Evolutionary conservation across 2,113 vertebrate genomes (phyloP), one percentile per base, ranked within the genome.

Genomic region (Myotis yumanensis): DNA sequence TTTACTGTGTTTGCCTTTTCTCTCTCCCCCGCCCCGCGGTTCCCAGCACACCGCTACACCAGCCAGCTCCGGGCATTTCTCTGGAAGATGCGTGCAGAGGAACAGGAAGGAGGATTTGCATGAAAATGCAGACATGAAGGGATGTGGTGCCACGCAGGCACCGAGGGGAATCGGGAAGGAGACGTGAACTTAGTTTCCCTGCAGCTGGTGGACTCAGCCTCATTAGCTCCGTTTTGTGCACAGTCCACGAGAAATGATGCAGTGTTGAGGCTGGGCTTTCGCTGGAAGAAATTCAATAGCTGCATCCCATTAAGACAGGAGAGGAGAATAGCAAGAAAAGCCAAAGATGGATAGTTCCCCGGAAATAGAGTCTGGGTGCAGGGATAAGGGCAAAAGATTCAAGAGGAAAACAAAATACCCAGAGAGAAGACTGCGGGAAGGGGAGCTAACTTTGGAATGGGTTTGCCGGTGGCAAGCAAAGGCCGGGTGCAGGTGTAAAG

Each of bases 211-310:
- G 97, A 96, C 96, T 98, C 88, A 95, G 93, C 59, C 97, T 98
- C 98, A 98, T 98, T 98, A 99, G 98, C 98, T 97, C 96, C 96
- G 98, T 98, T 98, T 97, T 98, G 97, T 97, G 98, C 97, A 98
- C 97, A 98, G 97, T 97, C 97, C 95, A 92, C 52, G 75, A 98
- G 97, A 98, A 98, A 98, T 98, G 99, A 99, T 99, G 99, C 99
- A 99, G 98, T 97, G 98, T 96, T 97, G 97, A 97, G 98, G 98
- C 96, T 97, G 97, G 94, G 97, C 90, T 96, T 96, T 92, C 86
- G 97, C 97, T 98, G 98, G 98, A 98, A 98, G 97, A 96, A 96
- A 98, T 98, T 98, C 98, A 98, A 97, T 92, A 97, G 97, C 98
- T 98, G 97, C 96, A 95, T 97, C 98, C 97, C 98, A 97, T 95